These are phyloP conservation scores for Acronicta psi DNA, from an alignment of 2,888 invertebrate species.

Conservation along the genomic window DNA sequence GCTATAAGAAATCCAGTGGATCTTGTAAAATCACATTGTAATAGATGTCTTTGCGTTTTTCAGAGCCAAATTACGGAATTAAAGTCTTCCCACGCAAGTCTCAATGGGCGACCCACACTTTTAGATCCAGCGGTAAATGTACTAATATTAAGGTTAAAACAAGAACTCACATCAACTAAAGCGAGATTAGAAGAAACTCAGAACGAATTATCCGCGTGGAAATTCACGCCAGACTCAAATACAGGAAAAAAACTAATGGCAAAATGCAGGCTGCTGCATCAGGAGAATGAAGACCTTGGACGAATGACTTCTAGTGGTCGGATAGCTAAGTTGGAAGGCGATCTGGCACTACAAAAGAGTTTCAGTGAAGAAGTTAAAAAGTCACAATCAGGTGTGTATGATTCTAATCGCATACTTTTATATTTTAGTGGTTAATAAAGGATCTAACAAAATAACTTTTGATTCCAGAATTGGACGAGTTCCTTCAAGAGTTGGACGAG, in stretches of 20 bases:
- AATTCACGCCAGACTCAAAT: conserved; percentile 99
- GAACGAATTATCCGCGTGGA: conserved; percentile 99
- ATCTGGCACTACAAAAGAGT: conserved; percentile 97
- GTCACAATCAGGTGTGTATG: conserved; percentile 95
- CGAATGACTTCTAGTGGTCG: conserved; percentile 98
- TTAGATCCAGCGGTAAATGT: conserved; percentile 99
- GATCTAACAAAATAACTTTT: conserved; percentile 13
- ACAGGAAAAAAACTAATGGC: conserved; percentile 99
- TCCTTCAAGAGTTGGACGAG: conserved; percentile 98
- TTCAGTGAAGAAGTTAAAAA: conserved; percentile 99
- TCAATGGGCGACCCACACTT: conserved; percentile 92
- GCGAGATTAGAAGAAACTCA: conserved; percentile 98
- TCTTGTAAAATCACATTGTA: conserved; percentile 1
- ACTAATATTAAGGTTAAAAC: conserved; percentile 96
- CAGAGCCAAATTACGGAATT: conserved; percentile 98
- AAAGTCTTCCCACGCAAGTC: conserved; percentile 96
- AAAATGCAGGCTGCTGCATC: conserved; percentile 97
- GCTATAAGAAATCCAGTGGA: not conserved
- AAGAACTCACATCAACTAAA: conserved; percentile 96
- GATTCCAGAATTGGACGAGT: conserved; percentile 96
- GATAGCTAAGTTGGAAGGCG: conserved; percentile 98
- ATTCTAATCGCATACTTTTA: not conserved
- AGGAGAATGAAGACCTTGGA: conserved; percentile 99
- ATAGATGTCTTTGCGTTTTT: conserved; percentile 49
- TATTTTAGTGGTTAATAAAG: not conserved